phyloP scores from a whole-genome alignment of 30 jellyfish, hydroid and myxozoan genomes.

The Chrysaora quinquecirrha region DNA sequence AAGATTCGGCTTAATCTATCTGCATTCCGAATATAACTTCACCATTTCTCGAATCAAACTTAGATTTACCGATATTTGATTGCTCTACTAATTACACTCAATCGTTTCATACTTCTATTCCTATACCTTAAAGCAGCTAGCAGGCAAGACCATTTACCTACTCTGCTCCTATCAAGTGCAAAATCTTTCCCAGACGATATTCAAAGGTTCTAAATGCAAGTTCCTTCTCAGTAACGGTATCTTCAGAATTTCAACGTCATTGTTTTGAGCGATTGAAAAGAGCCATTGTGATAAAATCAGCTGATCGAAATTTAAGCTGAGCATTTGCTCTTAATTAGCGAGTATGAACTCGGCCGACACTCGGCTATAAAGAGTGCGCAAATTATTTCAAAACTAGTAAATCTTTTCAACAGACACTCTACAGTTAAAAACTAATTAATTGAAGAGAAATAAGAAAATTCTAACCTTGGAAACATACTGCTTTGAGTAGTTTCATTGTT shows the following conservation, averaged over 20 bases:
- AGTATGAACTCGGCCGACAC: background rate
- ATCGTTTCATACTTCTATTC: background rate
- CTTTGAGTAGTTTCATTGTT: background rate
- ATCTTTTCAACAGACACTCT: no score
- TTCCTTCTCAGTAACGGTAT: background rate
- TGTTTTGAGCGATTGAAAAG: background rate
- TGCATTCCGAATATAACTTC: background rate
- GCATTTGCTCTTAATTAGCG: background rate
- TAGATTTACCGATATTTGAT: background rate
- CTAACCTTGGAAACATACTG: background rate
- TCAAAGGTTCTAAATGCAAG: background rate
- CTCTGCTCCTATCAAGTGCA: no score
- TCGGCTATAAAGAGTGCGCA: no score
- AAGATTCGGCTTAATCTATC: background rate
- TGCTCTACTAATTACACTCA: background rate
- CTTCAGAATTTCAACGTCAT: background rate
- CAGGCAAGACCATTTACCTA: no score
- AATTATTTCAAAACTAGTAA: no score
- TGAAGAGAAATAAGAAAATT: background rate
- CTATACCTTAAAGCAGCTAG: background rate
- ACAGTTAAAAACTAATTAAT: background rate
- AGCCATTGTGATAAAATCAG: background rate
- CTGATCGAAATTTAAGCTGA: background rate
- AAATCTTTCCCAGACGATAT: no score
- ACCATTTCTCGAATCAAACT: background rate